Conservation (phyloP, 1,140 invertebrate genomes). For the Macrosteles quadrilineatus region DNA sequence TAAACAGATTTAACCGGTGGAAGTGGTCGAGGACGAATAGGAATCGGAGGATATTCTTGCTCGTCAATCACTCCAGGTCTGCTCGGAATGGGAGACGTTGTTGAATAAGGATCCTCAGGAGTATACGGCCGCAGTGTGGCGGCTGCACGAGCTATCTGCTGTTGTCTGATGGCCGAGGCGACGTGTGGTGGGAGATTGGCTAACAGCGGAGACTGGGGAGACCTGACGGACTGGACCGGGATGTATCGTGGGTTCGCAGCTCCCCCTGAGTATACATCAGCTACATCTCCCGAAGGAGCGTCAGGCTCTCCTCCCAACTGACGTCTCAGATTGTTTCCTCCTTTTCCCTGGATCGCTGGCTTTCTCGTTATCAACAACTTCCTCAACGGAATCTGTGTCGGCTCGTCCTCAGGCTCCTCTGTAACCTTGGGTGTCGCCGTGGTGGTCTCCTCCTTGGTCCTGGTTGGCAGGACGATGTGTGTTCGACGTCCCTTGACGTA, state of each 20-base stretch:
- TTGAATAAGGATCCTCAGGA: background rate
- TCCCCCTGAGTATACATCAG: constrained; percentile 47
- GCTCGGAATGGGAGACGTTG: background rate
- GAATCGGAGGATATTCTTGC: constrained; percentile 44
- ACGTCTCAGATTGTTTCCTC: constrained; percentile 57
- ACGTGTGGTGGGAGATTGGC: constrained; percentile 24
- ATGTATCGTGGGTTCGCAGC: constrained; percentile 47
- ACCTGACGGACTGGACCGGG: constrained; percentile 52
- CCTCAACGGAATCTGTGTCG: constrained; percentile 41
- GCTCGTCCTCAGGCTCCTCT: constrained; percentile 44
- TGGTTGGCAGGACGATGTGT: constrained; percentile 43
- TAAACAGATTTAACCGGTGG: constrained; percentile 26
- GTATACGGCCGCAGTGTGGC: background rate
- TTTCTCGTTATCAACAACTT: constrained; percentile 52
- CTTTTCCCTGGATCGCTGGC: constrained; percentile 50
- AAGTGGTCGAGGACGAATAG: background rate
- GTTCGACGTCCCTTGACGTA: constrained; percentile 49
- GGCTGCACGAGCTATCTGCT: constrained; percentile 8
- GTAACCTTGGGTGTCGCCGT: constrained; percentile 44
- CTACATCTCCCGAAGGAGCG: constrained; percentile 30
- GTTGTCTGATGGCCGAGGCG: constrained; percentile 24
- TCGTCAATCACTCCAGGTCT: constrained; percentile 41
- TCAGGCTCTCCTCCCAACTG: constrained; percentile 55
- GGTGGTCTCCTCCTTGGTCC: constrained; percentile 16
- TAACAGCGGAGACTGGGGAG: constrained; percentile 31